Base-by-base conservation (phyloP, 2,113 vertebrate genomes). In the Otis tarda region DNA sequence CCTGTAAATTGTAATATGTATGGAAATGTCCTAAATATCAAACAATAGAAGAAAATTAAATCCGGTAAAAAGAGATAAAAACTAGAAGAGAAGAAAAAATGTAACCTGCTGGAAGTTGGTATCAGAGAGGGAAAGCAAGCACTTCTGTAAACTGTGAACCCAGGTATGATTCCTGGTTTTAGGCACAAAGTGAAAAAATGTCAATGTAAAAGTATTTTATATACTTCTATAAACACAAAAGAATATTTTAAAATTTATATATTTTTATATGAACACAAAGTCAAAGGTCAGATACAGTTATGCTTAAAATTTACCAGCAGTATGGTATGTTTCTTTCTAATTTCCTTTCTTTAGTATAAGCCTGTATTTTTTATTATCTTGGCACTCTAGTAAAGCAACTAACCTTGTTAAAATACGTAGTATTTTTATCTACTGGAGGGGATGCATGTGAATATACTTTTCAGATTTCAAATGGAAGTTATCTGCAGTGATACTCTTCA, bases 281-380 rank as follows among this genome's bases (percentile, higher is more conserved):
- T 71, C 52, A 87, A 87, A 75, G 22, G 47, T 77, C 25, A 81
- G 86, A 75, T 83, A 63, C 28, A 87, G 49, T 35, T 69, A 86
- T 89, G 56, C 49, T 50, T 88, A 43, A 76, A 90, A 94, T 94
- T 95, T 95, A 77, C 45, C 33, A 76, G 80, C 60, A 43, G 67
- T 81, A 68, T 67, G 67, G 13, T 87, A 57, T 41, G 47, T 90
- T 89, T 96, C 56, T 86, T 87, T 86, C 86, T 50, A 60, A 80
- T 85, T 95, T 56, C 37, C 63, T 96, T 91, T 92, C 79, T 88
- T 73, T 83, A 91, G 56, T 65, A 16, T 64, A 95, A 95, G 57
- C 80, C 78, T 95, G 63, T 96, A 85, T 93, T 95, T 97, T 97
- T 97, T 97, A 96, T 98, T 98, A 93, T 94, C 89, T 94, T 94